These are phyloP conservation scores for Leucopsar rothschildi DNA, from an alignment of 2,113 vertebrate genomes.

Conservation along the genomic window DNA sequence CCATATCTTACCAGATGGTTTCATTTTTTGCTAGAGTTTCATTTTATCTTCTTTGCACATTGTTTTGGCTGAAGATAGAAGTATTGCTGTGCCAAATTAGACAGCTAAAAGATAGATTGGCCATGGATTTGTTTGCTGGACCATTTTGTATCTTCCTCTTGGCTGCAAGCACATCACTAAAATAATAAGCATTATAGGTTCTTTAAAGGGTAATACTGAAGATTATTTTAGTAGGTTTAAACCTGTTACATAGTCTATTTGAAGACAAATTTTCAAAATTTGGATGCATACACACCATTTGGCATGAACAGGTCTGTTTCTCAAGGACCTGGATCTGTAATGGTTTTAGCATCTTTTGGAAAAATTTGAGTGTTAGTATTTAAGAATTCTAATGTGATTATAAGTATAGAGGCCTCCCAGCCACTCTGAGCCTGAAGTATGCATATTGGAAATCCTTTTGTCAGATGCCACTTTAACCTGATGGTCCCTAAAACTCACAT, in stretches of 20 bases:
- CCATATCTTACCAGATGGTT: background rate
- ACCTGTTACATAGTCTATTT: background rate
- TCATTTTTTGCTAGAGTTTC: background rate
- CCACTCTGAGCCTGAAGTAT: background rate
- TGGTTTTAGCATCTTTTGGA: background rate
- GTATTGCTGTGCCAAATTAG: background rate
- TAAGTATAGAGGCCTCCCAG: background rate
- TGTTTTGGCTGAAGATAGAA: background rate
- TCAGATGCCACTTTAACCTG: background rate
- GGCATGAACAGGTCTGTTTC: background rate
- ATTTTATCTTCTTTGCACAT: background rate
- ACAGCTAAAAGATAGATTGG: background rate
- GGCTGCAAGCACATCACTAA: background rate
- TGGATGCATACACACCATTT: background rate
- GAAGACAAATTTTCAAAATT: background rate
- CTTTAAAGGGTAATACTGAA: background rate
- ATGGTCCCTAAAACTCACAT: background rate
- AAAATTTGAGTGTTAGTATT: background rate
- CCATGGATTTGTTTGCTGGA: background rate
- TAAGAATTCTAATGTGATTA: background rate
- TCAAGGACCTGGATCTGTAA: background rate
- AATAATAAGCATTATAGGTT: background rate
- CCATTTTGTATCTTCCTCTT: background rate
- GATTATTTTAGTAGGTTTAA: background rate
- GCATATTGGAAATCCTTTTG: background rate